A percentile compares a stretch with the other conserved stretches of the same genome.
Evolutionary conservation across 2,797 vertebrate species (phyloP).

Genomic region (Phrynocephalus vlangalii): DNA sequence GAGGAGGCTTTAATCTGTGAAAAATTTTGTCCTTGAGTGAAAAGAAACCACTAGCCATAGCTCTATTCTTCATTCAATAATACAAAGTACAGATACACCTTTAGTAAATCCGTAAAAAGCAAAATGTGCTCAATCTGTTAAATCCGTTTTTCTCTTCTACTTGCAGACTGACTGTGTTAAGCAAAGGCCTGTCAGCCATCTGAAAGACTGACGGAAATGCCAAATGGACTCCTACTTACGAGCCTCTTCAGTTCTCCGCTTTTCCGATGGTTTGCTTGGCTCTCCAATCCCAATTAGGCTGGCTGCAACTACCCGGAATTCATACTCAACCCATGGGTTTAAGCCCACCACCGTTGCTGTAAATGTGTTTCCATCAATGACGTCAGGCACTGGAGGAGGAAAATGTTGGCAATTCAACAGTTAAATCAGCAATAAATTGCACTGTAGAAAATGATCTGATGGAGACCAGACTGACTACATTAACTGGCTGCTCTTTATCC

Average conservation of each 20-base stretch:
- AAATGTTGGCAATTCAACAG: slow-evolving; percentile 28
- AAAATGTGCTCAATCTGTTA: not conserved
- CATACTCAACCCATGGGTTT: slow-evolving; percentile 98
- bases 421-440: too few relatives aligned
- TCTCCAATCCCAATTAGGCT: slow-evolving; percentile 94
- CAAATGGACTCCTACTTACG: slow-evolving; percentile 79
- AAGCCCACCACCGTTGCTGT: slow-evolving; percentile 92
- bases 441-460: not conserved
- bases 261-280: slow-evolving; percentile 93
- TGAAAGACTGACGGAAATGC: not conserved
- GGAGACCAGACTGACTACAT: not conserved
- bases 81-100: not conserved
- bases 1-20: not conserved
- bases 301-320: slow-evolving; percentile 93
- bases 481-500: not conserved
- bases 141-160: not conserved
- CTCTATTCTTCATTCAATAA: not conserved
- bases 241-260: slow-evolving; percentile 92
- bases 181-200: not conserved
- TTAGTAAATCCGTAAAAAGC: not conserved
- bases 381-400: slow-evolving; percentile 85
- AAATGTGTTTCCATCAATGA: slow-evolving; percentile 89
- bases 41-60: not conserved
- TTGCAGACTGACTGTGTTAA: not conserved
- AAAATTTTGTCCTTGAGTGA: not conserved